phyloP scores from a whole-genome alignment of 2,113 vertebrate genomes.

The Polypterus senegalus region DNA sequence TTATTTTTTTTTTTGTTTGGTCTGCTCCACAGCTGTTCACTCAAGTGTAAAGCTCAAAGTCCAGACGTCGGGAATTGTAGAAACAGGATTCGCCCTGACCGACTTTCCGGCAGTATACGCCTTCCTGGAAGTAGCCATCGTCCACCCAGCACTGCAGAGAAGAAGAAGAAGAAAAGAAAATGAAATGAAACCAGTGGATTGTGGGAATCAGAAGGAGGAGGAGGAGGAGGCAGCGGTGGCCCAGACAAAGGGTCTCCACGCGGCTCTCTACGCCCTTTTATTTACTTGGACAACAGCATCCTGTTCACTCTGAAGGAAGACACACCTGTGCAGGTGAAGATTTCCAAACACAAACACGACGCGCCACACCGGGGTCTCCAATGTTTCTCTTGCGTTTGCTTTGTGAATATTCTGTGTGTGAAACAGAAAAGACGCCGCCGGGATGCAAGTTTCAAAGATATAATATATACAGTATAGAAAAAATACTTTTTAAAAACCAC shows the following conservation, averaged over 20 bases:
- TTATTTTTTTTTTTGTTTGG: too few species aligned
- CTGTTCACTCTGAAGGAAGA: neutral
- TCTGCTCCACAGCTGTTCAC: slow-evolving; percentile 10
- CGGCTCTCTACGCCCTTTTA: neutral
- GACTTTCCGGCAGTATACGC: slow-evolving; percentile 71
- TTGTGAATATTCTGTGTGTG: too few species aligned
- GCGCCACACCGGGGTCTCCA: too few species aligned
- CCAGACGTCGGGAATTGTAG: slow-evolving; percentile 76
- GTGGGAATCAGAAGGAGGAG: neutral
- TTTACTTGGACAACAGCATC: neutral
- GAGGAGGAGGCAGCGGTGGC: neutral
- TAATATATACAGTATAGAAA: too few species aligned
- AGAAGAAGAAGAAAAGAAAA: neutral
- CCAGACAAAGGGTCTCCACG: neutral
- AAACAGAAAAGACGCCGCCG: too few species aligned
- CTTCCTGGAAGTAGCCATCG: slow-evolving; percentile 71
- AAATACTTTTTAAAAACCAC: too few species aligned
- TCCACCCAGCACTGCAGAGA: slow-evolving; percentile 70
- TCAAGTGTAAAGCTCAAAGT: slow-evolving; percentile 77
- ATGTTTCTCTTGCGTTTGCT: too few species aligned
- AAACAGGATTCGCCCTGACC: slow-evolving; percentile 62
- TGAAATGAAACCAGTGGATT: neutral
- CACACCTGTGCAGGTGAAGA: too few species aligned
- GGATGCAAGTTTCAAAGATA: too few species aligned
- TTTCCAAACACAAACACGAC: too few species aligned